Evolutionary conservation across 2,113 vertebrate genomes (phyloP), one percentile per base, ranked within the genome.

Genomic region (Oostethus manadensis): DNA sequence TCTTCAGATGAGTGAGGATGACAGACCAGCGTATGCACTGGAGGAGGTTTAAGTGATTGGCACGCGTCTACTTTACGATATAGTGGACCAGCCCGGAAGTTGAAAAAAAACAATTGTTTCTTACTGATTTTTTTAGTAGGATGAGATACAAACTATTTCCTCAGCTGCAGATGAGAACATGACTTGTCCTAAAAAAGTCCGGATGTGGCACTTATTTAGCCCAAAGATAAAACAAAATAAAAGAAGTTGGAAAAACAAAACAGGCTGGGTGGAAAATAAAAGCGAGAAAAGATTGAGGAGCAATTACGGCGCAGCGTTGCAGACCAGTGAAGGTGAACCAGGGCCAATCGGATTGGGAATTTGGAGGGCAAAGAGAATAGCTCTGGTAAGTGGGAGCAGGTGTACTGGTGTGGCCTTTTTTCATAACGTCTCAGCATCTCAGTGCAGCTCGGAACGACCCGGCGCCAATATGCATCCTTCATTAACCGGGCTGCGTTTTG

Each of bases 1-100:
- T 10, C 38, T 23, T 11, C n/a, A 64, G 64, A 62, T 42, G 43
- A 58, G 38, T 43, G 56, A 21, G 14, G 20, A 51, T 48, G 63
- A 35, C 38, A 42, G 10, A 33, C 29, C 29, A 33, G 38, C 10
- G 38, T 3, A 40, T 7, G 29, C 23, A 33, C 29, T 33, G 5
- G 38, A 11, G 2, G 2, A 11, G 10, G 38, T 42, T 42, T 11
- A 42, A 42, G 5, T 4, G 3, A 42, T 42, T 42, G 38, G 29
- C 1, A 33, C 8, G 29, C 38, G 14, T 42, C 11, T 14, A 13
- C 38, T 42, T 14, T 42, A 42, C 14, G 38, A 42, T 42, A 14
- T 14, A 42, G 38, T 42, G 38, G 11, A 14, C 11, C 38, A 14
- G 38, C 38, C 13, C 6, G 10, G 11, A 42, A 42, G 38, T 14